Conservation (phyloP, 2,113 vertebrate genomes). For the Cebidichthys violaceus region DNA sequence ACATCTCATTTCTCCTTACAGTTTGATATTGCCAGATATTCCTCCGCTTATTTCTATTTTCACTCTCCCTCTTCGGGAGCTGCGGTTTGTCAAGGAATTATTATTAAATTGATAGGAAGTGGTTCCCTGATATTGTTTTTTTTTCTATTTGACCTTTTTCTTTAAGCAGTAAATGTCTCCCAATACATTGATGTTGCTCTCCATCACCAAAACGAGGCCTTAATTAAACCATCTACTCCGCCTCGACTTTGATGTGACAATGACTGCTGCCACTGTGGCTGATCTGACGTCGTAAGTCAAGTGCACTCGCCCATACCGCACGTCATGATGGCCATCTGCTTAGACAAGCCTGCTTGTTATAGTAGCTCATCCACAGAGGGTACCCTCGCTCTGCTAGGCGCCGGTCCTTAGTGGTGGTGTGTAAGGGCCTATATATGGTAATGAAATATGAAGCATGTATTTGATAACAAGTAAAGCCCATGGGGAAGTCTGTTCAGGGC, state of each 20-base stretch:
- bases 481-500: slow-evolving; percentile 5
- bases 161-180: slow-evolving; percentile 10
- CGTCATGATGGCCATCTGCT: slow-evolving; percentile 65
- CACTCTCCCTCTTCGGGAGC: not conserved
- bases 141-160: slow-evolving; percentile 33
- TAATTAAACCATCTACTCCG: slow-evolving; percentile 48
- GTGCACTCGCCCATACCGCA: slow-evolving; percentile 44
- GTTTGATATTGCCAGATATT: slow-evolving; percentile 42
- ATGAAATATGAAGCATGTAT: slow-evolving; percentile 41
- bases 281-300: slow-evolving; percentile 43
- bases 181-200: slow-evolving; percentile 13
- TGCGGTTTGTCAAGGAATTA: slow-evolving; percentile 16
- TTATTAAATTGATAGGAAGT: slow-evolving; percentile 5
- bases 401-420: slow-evolving; percentile 39
- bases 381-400: slow-evolving; percentile 28
- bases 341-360: slow-evolving; percentile 32
- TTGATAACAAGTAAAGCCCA: slow-evolving; percentile 28
- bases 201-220: slow-evolving; percentile 24
- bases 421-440: slow-evolving; percentile 18
- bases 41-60: slow-evolving; percentile 17
- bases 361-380: slow-evolving; percentile 46
- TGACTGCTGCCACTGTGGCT: slow-evolving; percentile 16
- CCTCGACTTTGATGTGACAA: slow-evolving; percentile 41
- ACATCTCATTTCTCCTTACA: slow-evolving; percentile 48
- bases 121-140: slow-evolving; percentile 14